Evolutionary conservation across 37 sponge, comb jelly and placozoan genomes (phyloP), one percentile per base, ranked within the genome.

Genomic region (Bolinopsis microptera): DNA sequence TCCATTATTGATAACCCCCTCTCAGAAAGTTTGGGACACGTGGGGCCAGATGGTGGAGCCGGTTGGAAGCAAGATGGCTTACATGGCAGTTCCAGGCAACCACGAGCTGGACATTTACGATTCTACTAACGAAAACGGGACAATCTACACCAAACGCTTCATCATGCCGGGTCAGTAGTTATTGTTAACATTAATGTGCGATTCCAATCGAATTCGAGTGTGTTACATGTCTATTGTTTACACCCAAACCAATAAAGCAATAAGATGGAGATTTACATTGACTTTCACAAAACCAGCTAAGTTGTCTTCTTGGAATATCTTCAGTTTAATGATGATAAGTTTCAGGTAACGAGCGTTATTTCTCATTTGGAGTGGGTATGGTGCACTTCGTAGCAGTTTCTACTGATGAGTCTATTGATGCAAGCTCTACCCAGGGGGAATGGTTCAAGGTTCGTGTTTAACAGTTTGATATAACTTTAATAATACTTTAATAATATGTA

Each of bases 31-130:
- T 41, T 94, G 94, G 94, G 94, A 94, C 90, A 83, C 69, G 35
- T 94, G 94, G 94, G 94, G 88, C 13, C 69, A 83, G 88, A 83
- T 94, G 69, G 39, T 94, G 38, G 94, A 94, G 74, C 94, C 94
- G 3, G 32, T 94, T 0, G 69, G 68, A 0, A 32, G 68, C 74
- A 33, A 38, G n/a, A 27, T 94, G 38, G 68, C 94, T 5, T 94
- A 94, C 76, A 94, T 94, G 94, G 94, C 90, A 0, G 34, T 61
- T 31, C 88, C 94, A 23, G 94, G 94, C 13, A 94, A 94, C 72
- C 94, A 94, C 72, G 94, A 94, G 32, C 21, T 94, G 1, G 72
- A 40, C 34, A 21, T 16, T 0, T 25, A 3, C 1, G 94, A 94
- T 1, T 94, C 94, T 8, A 68, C 68, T 1, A 37, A 68, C 24